Conservation (phyloP, 2,888 invertebrate genomes). For the Drosophila putrida region DNA sequence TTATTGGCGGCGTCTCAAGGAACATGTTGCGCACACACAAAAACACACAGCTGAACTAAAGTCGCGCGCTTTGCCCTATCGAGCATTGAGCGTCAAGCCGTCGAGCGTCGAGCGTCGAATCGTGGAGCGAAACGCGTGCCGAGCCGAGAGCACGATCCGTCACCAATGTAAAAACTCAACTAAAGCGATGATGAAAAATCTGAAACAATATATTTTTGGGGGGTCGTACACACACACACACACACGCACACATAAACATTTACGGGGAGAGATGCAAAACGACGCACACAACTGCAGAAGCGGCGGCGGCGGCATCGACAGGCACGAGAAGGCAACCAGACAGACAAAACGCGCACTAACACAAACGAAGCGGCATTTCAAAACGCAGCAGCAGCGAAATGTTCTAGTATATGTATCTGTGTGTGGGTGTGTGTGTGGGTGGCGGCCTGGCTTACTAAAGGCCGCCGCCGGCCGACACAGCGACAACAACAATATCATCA, state of each 20-base stretch:
- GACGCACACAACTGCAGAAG: constrained; percentile 44
- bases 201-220: constrained; percentile 86
- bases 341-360: constrained; percentile 79
- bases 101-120: constrained; percentile 43
- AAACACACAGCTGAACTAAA: constrained; percentile 75
- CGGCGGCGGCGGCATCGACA: constrained; percentile 69
- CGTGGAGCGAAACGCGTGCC: constrained; percentile 71
- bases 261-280: constrained; percentile 62
- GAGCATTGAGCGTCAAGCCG: constrained; percentile 44
- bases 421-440: constrained; percentile 48
- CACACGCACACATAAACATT: constrained; percentile 35
- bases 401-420: constrained; percentile 33
- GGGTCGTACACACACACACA: constrained; percentile 74
- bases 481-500: constrained; percentile 50
- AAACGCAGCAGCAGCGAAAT: constrained; percentile 69
- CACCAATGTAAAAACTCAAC: constrained; percentile 86
- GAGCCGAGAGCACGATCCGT: constrained; percentile 85
- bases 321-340: constrained; percentile 69
- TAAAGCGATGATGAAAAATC: constrained; percentile 86
- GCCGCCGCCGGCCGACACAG: constrained; percentile 78
- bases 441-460: constrained; percentile 75
- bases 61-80: constrained; percentile 61
- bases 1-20: constrained; percentile 74
- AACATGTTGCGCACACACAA: constrained; percentile 80
- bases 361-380: constrained; percentile 65